Evolutionary conservation across 1,140 invertebrate genomes (phyloP).

Genomic region (Euschistus heros): DNA sequence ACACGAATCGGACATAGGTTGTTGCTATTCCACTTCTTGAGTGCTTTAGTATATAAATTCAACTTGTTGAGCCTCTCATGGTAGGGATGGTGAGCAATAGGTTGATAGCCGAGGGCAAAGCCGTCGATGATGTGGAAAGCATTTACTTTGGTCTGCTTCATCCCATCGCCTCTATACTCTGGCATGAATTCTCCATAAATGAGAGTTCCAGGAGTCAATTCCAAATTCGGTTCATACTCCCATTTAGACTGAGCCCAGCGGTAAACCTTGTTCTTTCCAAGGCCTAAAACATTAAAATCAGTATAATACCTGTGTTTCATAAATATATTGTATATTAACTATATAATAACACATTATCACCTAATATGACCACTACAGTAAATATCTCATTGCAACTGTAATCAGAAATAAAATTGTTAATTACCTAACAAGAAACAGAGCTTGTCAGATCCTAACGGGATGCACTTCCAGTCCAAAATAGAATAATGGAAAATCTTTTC

Average conservation of each 20-base stretch:
- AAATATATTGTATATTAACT: neutral
- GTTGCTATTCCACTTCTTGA: neutral
- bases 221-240: constrained; percentile 40
- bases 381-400: neutral
- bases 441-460: neutral
- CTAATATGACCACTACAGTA: too few relatives aligned
- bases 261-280: constrained; percentile 48
- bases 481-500: neutral
- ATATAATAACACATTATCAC: too few relatives aligned
- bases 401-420: neutral
- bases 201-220: constrained; percentile 60
- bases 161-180: constrained; percentile 56
- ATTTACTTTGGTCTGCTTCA: constrained; percentile 45
- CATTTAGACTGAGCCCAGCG: constrained; percentile 40
- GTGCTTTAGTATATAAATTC: neutral
- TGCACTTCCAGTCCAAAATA: neutral
- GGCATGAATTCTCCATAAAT: constrained; percentile 68
- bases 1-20: constrained; percentile 1
- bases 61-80: constrained; percentile 47
- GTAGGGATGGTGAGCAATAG: constrained; percentile 54
- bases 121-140: constrained; percentile 80
- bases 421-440: neutral
- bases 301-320: neutral
- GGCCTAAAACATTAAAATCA: constrained; percentile 34
- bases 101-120: constrained; percentile 58